Evolutionary conservation across 1,140 invertebrate genomes (phyloP).

Genomic region (Drosophila azteca): DNA sequence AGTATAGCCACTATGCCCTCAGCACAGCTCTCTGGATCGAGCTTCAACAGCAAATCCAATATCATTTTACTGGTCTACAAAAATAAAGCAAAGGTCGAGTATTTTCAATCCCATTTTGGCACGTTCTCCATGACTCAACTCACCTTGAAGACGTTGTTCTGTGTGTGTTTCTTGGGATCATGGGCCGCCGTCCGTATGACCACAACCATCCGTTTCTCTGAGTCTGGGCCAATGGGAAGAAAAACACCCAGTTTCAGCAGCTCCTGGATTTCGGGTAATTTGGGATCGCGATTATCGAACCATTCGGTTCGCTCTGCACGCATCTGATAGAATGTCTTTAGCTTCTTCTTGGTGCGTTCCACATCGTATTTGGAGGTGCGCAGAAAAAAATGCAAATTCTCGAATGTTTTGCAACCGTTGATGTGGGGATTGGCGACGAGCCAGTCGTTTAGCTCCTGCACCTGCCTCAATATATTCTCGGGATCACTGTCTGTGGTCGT

Average conservation of each 20-base stretch:
- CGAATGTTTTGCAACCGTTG: constrained; percentile 84
- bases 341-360: constrained; percentile 85
- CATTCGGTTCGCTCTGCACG: constrained; percentile 85
- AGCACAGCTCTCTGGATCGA: constrained; percentile 85
- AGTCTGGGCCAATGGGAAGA: constrained; percentile 86
- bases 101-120: neutral
- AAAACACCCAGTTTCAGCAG: constrained; percentile 86
- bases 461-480: constrained; percentile 46
- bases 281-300: constrained; percentile 86
- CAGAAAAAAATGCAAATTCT: constrained; percentile 86
- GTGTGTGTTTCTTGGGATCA: constrained; percentile 85
- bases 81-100: constrained; percentile 8
- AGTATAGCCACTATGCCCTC: constrained; percentile 86
- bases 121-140: constrained; percentile 25
- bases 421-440: constrained; percentile 71
- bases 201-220: constrained; percentile 85
- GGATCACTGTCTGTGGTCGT: constrained; percentile 23
- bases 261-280: constrained; percentile 85
- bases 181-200: constrained; percentile 86
- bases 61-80: constrained; percentile 85
- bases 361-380: constrained; percentile 87
- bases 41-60: constrained; percentile 85
- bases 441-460: constrained; percentile 71
- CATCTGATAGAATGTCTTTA: constrained; percentile 86
- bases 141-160: constrained; percentile 86